Base-by-base conservation (phyloP, 2,113 vertebrate species). In the Synchiropus splendidus region DNA sequence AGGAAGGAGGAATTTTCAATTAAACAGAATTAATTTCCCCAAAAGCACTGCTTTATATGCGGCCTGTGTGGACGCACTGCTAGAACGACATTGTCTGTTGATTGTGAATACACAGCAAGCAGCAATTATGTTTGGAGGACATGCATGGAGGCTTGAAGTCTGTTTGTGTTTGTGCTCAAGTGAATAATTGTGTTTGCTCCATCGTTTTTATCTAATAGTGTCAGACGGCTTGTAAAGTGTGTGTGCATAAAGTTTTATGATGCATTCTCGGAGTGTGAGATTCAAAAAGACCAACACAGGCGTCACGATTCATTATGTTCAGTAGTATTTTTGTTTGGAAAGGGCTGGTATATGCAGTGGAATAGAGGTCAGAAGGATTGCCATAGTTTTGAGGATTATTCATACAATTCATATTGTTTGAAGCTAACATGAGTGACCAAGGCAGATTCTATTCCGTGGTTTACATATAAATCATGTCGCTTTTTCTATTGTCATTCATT, bases 191-290 rank as follows among this genome's bases (percentile, higher is more conserved):
- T 31, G 9, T 33, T 46, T 9, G 35, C 15, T 13, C 36, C 34
- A 35, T 45, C 18, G 36, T 9, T 13, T 43, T 18, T 32, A 41
- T 42, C 13, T 16, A 31, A 6, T 30, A 27, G 14, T 33, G 30
- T 5, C 15, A 15, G 21, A 11, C 13, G 40, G 47, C 39, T 35
- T 37, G 15, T 43, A 16, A 45, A 57, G 45, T 49, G 1, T 16
- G 10, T 36, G 21, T 42, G 39, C 5, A 8, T 41, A 12, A 37
- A 11, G n/a, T 59, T 54, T 34, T 39, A 51, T 17, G 12, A 42
- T 48, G 17, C 17, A 55, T 59, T 49, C 49, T 42, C 42, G 43
- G 1, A 46, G 18, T 30, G 27, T 36, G 11, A 31, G 6, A 14
- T 10, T 37, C 37, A 36, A 36, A 40, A 50, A 50, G 9, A 43